Evolutionary conservation across 1,140 invertebrate genomes (phyloP).

Genomic region (Caenorhabditis brenneri): DNA sequence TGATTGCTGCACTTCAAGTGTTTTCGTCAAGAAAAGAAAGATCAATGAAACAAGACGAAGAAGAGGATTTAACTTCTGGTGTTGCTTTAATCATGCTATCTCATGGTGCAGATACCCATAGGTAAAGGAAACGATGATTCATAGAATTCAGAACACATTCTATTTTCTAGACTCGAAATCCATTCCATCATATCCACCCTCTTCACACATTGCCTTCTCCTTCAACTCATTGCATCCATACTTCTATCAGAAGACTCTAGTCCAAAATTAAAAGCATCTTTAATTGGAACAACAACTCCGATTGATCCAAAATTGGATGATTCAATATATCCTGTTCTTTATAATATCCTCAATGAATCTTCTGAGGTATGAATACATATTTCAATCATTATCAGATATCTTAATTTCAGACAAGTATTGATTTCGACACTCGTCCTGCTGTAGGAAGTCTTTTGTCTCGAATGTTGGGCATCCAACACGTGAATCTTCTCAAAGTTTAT

Average conservation of each 20-base stretch:
- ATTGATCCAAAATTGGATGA: background rate
- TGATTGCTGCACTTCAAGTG: conserved; percentile 21
- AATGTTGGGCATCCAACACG: conserved; percentile 3
- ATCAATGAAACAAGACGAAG: conserved; percentile 33
- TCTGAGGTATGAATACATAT: background rate
- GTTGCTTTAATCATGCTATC: conserved; percentile 1
- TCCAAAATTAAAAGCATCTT: background rate
- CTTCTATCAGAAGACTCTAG: conserved; percentile 3
- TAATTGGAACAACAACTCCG: background rate
- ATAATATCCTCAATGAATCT: conserved; percentile 19
- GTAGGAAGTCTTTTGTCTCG: conserved; percentile 8
- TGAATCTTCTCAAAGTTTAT: conserved; percentile 38
- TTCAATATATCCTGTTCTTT: conserved; percentile 2
- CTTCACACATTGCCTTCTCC: conserved; percentile 46
- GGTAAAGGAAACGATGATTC: background rate
- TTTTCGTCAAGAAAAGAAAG: background rate
- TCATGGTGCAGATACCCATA: conserved; percentile 4
- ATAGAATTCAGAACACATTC: background rate
- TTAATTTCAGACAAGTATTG: conserved; percentile 8
- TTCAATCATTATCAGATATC: background rate
- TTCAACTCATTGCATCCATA: conserved; percentile 42
- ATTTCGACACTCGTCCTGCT: conserved; percentile 31
- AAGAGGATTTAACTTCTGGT: conserved; percentile 1
- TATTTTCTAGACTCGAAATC: conserved; percentile 35
- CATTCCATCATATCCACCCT: conserved; percentile 1